A percentile compares a stretch with the other conserved stretches of the same genome.
phyloP scores from a whole-genome alignment of 1,140 invertebrate species.

The Charaxes varanes region DNA sequence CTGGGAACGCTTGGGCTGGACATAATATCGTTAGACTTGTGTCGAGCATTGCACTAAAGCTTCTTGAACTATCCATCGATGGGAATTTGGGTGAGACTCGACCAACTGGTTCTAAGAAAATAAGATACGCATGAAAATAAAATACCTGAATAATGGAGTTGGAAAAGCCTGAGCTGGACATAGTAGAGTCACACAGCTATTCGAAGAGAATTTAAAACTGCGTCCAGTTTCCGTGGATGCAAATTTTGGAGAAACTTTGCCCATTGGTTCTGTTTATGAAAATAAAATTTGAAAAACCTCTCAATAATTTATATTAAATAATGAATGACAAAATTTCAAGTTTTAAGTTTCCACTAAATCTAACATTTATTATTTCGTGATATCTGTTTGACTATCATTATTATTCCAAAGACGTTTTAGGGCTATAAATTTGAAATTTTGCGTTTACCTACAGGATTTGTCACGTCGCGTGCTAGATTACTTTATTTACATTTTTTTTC shows the following conservation, averaged over 20 bases:
- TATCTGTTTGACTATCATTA: too few species aligned
- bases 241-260: constrained; percentile 76
- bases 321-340: constrained; percentile 1
- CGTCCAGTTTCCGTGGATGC: constrained; percentile 75
- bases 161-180: constrained; percentile 82
- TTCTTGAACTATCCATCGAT: constrained; percentile 77
- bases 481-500: too few species aligned
- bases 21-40: constrained; percentile 74
- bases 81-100: constrained; percentile 81
- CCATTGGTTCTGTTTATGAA: constrained; percentile 73
- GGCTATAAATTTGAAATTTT: too few species aligned
- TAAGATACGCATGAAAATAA: constrained; percentile 39
- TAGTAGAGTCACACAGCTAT: constrained; percentile 63
- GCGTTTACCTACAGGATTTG: too few species aligned
- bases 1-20: constrained; percentile 80
- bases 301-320: constrained; percentile 1
- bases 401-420: too few species aligned
- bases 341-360: too few species aligned
- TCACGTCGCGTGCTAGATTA: too few species aligned
- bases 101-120: constrained; percentile 80
- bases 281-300: constrained; percentile 13
- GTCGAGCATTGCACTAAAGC: constrained; percentile 79
- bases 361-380: too few species aligned
- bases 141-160: constrained; percentile 66
- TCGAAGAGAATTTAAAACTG: constrained; percentile 68